Evolutionary conservation across 2,888 invertebrate species (phyloP), one percentile per base, ranked within the genome.

Genomic region (Agrochola lota): DNA sequence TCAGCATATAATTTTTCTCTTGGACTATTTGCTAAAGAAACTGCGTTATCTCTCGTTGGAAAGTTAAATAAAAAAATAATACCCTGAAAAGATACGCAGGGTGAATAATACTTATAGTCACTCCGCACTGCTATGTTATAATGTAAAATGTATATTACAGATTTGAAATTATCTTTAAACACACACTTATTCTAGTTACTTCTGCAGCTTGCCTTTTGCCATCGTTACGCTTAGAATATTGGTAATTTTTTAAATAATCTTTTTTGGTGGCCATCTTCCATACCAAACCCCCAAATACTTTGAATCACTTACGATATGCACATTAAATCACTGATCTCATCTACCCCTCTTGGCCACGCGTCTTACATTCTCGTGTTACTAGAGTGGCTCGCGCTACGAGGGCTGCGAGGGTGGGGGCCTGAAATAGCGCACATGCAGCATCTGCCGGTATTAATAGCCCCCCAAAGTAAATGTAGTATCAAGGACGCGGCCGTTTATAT

Each of bases 361-460:
- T 81, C 85, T 85, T 67, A 85, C 77, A 77, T 79, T 81, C 88
- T 88, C 88, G 83, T 80, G 81, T 88, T 87, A 82, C 87, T 74
- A 73, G 81, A 83, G 86, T 80, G 87, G 85, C 80, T 79, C 84
- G 88, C 87, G 82, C 86, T 57, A 57, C 83, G 84, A 81, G 80
- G 86, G 88, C 90, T 89, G 91, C 87, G 85, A 87, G 89, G 92
- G 92, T 84, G 93, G 91, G 92, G 90, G 87, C 93, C 91, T 91
- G 92, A 95, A 96, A 96, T 96, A 96, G 93, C 75, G 77, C 93
- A 81, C 91, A 80, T 69, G 91, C 90, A 91, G 93, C 96, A 95
- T 96, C 96, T 95, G 96, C 94, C 85, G 89, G 85, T 95, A 95
- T 93, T 94, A 94, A 96, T 96, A 96, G 95, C 92, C 88, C 95